These are phyloP conservation scores for Heliconius cydno DNA, from an alignment of 2,888 invertebrate genomes.

Conservation along the genomic window DNA sequence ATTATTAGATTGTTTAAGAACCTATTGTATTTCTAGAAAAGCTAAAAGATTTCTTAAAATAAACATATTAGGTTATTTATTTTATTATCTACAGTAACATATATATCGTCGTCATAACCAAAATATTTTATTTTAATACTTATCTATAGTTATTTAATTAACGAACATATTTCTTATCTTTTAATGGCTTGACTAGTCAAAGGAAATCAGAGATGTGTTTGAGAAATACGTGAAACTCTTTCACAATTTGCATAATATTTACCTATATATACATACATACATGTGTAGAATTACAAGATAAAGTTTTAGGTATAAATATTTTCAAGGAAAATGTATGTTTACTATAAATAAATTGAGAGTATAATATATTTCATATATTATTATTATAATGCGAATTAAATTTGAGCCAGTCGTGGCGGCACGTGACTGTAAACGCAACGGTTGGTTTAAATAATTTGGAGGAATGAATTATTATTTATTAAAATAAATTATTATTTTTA, in stretches of 20 bases:
- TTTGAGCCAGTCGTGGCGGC: no score
- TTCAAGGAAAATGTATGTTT: not conserved
- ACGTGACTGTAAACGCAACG: no score
- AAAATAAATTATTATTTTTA: no score
- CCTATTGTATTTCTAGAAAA: not conserved
- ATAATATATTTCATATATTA: not conserved
- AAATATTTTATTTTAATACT: constrained; percentile 24
- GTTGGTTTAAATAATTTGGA: no score
- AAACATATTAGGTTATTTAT: constrained; percentile 14
- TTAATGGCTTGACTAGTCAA: constrained; percentile 15
- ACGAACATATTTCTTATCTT: not conserved
- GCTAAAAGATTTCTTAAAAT: not conserved
- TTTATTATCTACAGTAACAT: constrained; percentile 12
- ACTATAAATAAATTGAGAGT: not conserved
- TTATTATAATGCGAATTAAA: not conserved
- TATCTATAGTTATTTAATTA: constrained; percentile 22
- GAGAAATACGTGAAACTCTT: constrained; percentile 3
- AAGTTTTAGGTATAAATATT: not conserved
- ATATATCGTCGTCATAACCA: constrained; percentile 12
- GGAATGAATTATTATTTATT: no score
- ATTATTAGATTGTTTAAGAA: not conserved
- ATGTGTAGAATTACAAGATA: not conserved
- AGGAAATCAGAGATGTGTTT: constrained; percentile 9
- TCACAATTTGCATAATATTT: constrained; percentile 14
- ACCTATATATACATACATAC: not conserved